Conservation (phyloP, 2,888 invertebrate species). For the Sarcophaga subvicina region DNA sequence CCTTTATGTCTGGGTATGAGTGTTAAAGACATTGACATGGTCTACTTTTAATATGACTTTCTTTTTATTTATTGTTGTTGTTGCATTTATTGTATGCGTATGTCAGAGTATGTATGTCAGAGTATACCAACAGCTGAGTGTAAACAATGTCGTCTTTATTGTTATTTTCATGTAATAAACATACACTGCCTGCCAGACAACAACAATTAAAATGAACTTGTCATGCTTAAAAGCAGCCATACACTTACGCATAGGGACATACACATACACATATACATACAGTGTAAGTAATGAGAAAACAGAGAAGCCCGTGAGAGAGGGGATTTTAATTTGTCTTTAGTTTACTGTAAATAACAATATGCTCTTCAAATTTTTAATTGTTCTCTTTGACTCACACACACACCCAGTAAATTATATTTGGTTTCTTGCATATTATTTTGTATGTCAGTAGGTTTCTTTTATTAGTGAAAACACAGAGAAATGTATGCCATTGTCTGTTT, state of each 20-base stretch:
- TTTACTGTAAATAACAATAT: neutral
- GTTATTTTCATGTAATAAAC: neutral
- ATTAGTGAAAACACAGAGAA: neutral
- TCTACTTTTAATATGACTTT: slow-evolving; percentile 39
- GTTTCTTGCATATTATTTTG: neutral
- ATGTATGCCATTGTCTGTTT: neutral
- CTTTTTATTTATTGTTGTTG: slow-evolving; percentile 18
- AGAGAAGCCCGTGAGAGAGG: neutral
- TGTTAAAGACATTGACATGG: slow-evolving; percentile 62
- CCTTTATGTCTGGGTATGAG: slow-evolving; percentile 12
- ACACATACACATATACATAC: neutral
- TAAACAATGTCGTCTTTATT: neutral
- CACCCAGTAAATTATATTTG: neutral
- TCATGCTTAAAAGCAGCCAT: slow-evolving; percentile 22
- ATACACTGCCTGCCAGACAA: slow-evolving; percentile 14
- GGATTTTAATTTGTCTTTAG: neutral
- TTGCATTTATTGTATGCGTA: neutral
- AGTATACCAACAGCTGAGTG: neutral
- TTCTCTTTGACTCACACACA: neutral
- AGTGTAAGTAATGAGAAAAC: neutral
- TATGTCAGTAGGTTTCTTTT: neutral
- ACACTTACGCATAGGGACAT: no score
- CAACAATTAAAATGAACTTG: slow-evolving; percentile 44
- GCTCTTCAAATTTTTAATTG: neutral
- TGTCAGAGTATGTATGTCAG: neutral